Conservation (phyloP, 2,797 vertebrate genomes). For the Chiroxiphia lanceolata region DNA sequence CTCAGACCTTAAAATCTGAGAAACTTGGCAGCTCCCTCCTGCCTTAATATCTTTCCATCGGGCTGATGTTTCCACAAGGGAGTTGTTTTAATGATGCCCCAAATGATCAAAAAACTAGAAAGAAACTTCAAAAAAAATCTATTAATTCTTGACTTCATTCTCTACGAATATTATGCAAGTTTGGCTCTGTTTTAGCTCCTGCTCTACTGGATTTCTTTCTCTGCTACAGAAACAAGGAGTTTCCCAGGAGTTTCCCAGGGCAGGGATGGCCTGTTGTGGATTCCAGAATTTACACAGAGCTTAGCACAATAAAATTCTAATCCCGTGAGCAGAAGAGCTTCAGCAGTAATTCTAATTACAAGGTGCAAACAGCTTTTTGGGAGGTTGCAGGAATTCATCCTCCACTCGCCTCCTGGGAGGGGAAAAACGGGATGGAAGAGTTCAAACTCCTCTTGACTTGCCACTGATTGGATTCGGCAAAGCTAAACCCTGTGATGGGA, state of each 20-base stretch:
- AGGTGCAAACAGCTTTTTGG: slow-evolving; percentile 39
- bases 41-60: accelerated
- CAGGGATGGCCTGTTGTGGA: neutral
- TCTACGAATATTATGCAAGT: neutral
- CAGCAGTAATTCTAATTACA: neutral
- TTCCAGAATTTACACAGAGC: neutral
- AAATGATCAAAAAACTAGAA: neutral
- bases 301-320: neutral
- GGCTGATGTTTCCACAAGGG: neutral
- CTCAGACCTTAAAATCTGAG: neutral
- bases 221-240: neutral
- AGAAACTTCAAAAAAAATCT: accelerated
- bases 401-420: neutral
- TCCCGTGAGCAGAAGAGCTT: neutral
- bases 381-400: neutral
- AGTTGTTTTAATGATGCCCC: neutral
- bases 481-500: slow-evolving; percentile 20
- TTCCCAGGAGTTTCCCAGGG: neutral
- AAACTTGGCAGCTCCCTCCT: neutral
- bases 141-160: neutral
- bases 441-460: neutral
- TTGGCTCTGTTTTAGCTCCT: neutral
- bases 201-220: neutral
- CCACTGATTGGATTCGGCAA: neutral
- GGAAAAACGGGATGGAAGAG: neutral